Conservation (phyloP, 2,113 vertebrate genomes). For the Hemibates koningsi region DNA sequence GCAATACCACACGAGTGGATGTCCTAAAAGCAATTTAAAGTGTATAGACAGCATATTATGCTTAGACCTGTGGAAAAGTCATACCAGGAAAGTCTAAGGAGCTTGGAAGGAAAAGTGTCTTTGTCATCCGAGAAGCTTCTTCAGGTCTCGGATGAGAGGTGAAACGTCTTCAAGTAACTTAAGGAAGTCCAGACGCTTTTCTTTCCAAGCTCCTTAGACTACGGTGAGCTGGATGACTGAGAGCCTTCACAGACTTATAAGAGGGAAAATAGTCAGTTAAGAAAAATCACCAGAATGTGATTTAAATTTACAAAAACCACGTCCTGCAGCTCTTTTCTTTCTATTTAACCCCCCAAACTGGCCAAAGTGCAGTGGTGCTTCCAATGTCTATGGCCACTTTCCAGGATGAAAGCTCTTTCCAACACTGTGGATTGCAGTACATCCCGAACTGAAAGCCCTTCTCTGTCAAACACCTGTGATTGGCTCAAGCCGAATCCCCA, state of each 20-base stretch:
- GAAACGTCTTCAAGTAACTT: neutral
- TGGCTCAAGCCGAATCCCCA: too few relatives aligned
- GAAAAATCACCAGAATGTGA: neutral
- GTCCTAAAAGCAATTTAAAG: neutral
- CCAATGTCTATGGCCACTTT: neutral
- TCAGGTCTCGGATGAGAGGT: neutral
- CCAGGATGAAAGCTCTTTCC: neutral
- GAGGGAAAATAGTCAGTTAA: neutral
- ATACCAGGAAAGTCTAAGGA: neutral
- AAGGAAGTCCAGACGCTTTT: neutral
- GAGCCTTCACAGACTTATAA: neutral
- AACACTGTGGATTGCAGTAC: neutral
- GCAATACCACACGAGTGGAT: fast-evolving
- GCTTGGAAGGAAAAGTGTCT: neutral
- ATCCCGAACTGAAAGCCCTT: fast-evolving
- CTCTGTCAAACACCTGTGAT: neutral
- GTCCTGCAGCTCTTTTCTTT: neutral
- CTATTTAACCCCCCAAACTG: neutral
- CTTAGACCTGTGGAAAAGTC: neutral
- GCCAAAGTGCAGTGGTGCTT: neutral
- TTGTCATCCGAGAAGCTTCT: neutral
- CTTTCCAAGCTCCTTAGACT: neutral
- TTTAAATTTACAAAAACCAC: neutral
- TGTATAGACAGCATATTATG: neutral
- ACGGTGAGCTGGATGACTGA: neutral